Evolutionary conservation across 2,113 vertebrate genomes (phyloP).

Genomic region (Nibea albiflora): DNA sequence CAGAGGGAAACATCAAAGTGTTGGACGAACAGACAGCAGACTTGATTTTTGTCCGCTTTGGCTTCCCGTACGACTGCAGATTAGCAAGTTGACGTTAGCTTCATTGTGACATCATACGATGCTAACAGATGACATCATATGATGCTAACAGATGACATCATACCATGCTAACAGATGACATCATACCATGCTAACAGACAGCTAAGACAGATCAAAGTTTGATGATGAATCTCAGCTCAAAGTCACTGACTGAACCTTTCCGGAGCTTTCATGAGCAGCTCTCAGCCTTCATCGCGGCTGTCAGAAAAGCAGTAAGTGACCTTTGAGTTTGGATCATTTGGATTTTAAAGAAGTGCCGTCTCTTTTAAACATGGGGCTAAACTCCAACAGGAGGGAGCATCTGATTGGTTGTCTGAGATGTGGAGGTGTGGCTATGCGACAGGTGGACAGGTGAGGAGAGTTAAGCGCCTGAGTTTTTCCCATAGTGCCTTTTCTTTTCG

Average conservation of each 20-base stretch:
- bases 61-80: neutral
- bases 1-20: neutral
- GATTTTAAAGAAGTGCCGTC: neutral
- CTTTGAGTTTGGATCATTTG: neutral
- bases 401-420: neutral
- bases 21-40: neutral
- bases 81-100: too few species aligned
- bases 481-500: slow-evolving; percentile 40
- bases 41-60: too few species aligned
- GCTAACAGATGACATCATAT: too few species aligned
- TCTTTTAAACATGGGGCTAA: slow-evolving; percentile 12
- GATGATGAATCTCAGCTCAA: too few species aligned
- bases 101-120: too few species aligned
- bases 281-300: too few species aligned
- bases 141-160: too few species aligned
- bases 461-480: slow-evolving; percentile 37
- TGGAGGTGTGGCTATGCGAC: neutral
- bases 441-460: slow-evolving; percentile 30
- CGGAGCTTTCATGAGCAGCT: too few species aligned
- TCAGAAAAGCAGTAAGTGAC: neutral
- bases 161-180: too few species aligned
- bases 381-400: neutral
- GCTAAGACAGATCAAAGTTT: too few species aligned
- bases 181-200: too few species aligned
- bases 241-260: too few species aligned